Evolutionary conservation across 1,140 invertebrate genomes (phyloP).

Genomic region (Temnothorax nylanderi): DNA sequence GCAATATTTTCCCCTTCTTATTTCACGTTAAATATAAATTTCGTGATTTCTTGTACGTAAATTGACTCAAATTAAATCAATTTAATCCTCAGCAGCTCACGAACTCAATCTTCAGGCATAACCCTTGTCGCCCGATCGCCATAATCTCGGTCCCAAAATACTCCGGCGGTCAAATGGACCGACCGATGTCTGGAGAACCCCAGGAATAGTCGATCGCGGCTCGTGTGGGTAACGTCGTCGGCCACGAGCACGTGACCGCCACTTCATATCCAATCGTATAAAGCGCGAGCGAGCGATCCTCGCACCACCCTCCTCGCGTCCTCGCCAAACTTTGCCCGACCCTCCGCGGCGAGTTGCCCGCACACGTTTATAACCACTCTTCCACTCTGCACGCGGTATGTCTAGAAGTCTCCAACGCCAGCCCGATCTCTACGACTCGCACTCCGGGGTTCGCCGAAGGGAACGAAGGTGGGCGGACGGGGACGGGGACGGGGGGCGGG

Average conservation of each 20-base stretch:
- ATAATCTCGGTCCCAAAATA: conserved; percentile 32
- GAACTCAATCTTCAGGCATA: neutral
- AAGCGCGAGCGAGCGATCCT: conserved; percentile 56
- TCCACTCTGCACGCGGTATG: conserved; percentile 71
- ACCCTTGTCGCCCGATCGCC: neutral
- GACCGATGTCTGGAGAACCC: conserved; percentile 28
- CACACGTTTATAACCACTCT: conserved; percentile 74
- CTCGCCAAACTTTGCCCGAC: conserved; percentile 65
- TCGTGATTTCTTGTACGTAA: neutral
- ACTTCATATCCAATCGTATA: conserved; percentile 76
- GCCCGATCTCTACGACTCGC: conserved; percentile 65
- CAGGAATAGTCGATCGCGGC: conserved; percentile 29
- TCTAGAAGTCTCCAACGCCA: conserved; percentile 66
- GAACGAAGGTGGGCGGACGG: conserved; percentile 59
- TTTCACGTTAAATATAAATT: neutral
- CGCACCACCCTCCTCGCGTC: conserved; percentile 5
- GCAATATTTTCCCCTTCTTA: neutral
- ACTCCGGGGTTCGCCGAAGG: conserved; percentile 66
- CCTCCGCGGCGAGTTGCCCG: conserved; percentile 60
- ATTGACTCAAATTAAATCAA: neutral
- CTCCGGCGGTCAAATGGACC: conserved; percentile 31
- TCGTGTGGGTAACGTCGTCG: conserved; percentile 58
- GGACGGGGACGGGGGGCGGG: neutral
- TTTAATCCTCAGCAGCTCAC: neutral
- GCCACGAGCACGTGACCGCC: conserved; percentile 69